A percentile compares a stretch with the other conserved stretches of the same genome.
phyloP scores from a whole-genome alignment of 2,797 vertebrate species.

The Hyperoplus immaculatus region DNA sequence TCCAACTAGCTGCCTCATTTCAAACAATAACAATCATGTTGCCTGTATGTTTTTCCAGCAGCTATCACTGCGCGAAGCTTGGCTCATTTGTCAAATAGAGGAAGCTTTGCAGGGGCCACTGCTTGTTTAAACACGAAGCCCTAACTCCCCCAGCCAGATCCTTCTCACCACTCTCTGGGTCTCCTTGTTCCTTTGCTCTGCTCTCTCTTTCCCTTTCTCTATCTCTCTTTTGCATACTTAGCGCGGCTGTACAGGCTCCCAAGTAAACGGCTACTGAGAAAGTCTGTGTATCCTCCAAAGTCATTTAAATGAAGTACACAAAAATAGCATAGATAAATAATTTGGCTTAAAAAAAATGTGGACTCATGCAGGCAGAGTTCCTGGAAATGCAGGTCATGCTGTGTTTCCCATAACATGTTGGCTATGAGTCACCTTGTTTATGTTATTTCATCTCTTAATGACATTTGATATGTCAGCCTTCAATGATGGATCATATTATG shows the following conservation, averaged over 20 bases:
- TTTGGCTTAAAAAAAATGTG: background rate
- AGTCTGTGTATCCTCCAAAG: background rate
- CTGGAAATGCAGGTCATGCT: background rate
- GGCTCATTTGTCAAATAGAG: constrained; percentile 60
- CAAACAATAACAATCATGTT: constrained; percentile 39
- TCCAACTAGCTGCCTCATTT: constrained; percentile 32
- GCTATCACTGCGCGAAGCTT: constrained; percentile 39
- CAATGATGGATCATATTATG: background rate
- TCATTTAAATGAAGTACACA: constrained; percentile 10
- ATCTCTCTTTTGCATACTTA: constrained; percentile 27
- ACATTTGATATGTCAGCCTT: background rate
- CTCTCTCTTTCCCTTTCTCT: background rate
- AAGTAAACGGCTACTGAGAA: constrained; percentile 7
- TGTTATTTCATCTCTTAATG: background rate
- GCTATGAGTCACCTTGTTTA: background rate
- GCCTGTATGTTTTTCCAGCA: constrained; percentile 36
- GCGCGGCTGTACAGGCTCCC: constrained; percentile 39
- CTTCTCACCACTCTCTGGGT: constrained; percentile 37
- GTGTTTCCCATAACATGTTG: background rate
- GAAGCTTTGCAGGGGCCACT: constrained; percentile 58
- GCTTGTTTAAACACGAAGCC: constrained; percentile 56
- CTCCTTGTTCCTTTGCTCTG: background rate
- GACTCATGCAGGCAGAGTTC: constrained; percentile 14
- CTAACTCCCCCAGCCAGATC: constrained; percentile 17
- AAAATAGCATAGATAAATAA: background rate